These are phyloP conservation scores for Mnemiopsis leidyi DNA, from an alignment of 37 sponge, comb jelly and placozoan species.

Conservation along the genomic window DNA sequence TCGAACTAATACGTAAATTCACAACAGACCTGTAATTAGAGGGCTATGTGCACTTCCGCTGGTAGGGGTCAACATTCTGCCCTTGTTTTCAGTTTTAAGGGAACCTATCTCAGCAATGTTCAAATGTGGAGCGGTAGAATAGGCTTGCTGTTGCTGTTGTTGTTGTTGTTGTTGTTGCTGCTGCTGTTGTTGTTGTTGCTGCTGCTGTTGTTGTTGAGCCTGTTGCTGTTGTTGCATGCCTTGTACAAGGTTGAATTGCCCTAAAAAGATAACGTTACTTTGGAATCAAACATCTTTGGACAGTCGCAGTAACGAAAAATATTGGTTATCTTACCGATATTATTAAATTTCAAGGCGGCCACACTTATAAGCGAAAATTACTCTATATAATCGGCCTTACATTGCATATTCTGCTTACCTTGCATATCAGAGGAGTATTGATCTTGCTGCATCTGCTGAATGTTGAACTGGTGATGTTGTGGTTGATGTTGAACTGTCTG, in stretches of 20 bases:
- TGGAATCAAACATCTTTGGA: background rate
- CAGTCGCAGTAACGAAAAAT: too few relatives aligned
- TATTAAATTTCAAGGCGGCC: background rate
- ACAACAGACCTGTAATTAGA: background rate
- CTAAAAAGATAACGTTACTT: background rate
- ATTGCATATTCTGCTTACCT: background rate
- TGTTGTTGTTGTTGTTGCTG: constrained; percentile 53
- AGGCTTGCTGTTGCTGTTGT: constrained; percentile 29
- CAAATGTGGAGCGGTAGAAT: background rate
- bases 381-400: background rate
- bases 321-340: background rate
- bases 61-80: background rate
- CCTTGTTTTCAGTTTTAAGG: background rate
- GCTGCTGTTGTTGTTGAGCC: background rate
- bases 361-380: background rate
- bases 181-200: constrained; percentile 50
- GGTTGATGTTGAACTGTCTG: background rate
- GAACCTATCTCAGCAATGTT: constrained; percentile 27
- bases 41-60: too few relatives aligned
- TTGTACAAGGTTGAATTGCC: constrained; percentile 20
- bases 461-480: background rate
- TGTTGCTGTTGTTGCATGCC: constrained; percentile 9
- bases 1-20: too few relatives aligned
- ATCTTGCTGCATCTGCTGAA: background rate
- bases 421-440: background rate